These are phyloP conservation scores for Drosophila hamatofila DNA, from an alignment of 2,888 invertebrate species.

Conservation along the genomic window DNA sequence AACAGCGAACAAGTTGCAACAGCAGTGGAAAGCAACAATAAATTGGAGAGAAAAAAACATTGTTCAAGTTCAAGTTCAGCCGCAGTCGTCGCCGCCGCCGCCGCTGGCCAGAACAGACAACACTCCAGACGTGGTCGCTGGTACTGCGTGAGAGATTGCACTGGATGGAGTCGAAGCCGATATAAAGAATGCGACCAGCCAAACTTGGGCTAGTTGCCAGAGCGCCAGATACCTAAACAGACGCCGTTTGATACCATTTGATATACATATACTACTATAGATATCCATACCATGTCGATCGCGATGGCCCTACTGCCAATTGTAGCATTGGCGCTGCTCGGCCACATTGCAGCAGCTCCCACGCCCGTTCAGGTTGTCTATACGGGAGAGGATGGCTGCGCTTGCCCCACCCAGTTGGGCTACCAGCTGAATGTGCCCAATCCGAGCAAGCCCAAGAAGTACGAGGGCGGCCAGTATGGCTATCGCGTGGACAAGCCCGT, in stretches of 20 bases:
- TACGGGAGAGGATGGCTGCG: slow-evolving; percentile 79
- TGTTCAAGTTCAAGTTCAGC: slow-evolving; percentile 72
- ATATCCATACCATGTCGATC: slow-evolving; percentile 23
- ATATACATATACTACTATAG: background rate
- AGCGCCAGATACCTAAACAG: slow-evolving; percentile 49
- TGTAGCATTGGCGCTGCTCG: slow-evolving; percentile 12
- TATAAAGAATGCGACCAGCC: slow-evolving; percentile 68
- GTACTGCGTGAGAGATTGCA: slow-evolving; percentile 64
- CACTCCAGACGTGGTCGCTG: slow-evolving; percentile 60
- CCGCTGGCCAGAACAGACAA: slow-evolving; percentile 26
- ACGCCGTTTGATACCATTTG: slow-evolving; percentile 34
- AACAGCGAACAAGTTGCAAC: slow-evolving; percentile 13
- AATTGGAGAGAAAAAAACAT: slow-evolving; percentile 39
- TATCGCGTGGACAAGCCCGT: slow-evolving; percentile 80
- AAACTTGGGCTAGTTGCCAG: slow-evolving; percentile 67
- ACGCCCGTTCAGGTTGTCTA: slow-evolving; percentile 75
- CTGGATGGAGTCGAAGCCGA: slow-evolving; percentile 43
- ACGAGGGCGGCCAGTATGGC: slow-evolving; percentile 62
- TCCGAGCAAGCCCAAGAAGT: slow-evolving; percentile 46
- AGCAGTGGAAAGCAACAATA: slow-evolving; percentile 11
- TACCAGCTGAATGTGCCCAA: slow-evolving; percentile 77
- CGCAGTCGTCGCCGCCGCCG: slow-evolving; percentile 24
- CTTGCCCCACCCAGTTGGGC: slow-evolving; percentile 74
- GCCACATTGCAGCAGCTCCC: slow-evolving; percentile 28
- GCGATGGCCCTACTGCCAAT: slow-evolving; percentile 13